Base-by-base conservation (phyloP, 2,888 invertebrate species). In the Neoascia interrupta region DNA sequence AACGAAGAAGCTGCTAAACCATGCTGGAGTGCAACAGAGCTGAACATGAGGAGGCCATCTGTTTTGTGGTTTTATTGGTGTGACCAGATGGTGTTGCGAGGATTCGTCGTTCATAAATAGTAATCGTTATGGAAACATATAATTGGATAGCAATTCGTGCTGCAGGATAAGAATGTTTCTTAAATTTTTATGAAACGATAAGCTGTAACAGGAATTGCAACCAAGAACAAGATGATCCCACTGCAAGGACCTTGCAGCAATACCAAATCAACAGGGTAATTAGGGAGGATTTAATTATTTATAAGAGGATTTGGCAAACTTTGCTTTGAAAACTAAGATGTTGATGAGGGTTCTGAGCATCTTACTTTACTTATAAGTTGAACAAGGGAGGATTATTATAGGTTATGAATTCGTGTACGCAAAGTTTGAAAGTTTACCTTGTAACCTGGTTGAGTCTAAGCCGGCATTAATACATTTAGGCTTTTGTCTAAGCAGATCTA, bases 31-130 rank as follows among this genome's bases (percentile, higher is more conserved):
- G 6, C 6, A 49, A 11, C 36, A 10, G 41, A 31, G 60, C 43
- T 47, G 28, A 43, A 73, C 61, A 21, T 16, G 47, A 56, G 47
- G 28, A 18, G 28, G 49, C 47, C 69, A 69, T 75, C 69, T 75
- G 69, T n/a, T 60, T 23, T 39, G 64, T 26, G 36, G 69, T 56
- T 69, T 56, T 34, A 69, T 49, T 61, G 43, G 28, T 41, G 61
- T 69, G 61, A 69, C 69, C 61, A 74, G 69, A 61, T 54, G 61
- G 26, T 41, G n/a, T n/a, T 23, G 10, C 36, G 64, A 23, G 16
- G 19, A 49, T n/a, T 34, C 11, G n/a, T 4, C 11, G 26, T 8
- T 8, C 16, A 37, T n/a, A n/a, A n/a, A n/a, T n/a, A 19, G 5
- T 15, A 23, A 41, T n/a, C n/a, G n/a, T n/a, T n/a, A n/a, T 6